These are phyloP conservation scores for Taenaris catops DNA, from an alignment of 2,888 invertebrate genomes.

Conservation along the genomic window DNA sequence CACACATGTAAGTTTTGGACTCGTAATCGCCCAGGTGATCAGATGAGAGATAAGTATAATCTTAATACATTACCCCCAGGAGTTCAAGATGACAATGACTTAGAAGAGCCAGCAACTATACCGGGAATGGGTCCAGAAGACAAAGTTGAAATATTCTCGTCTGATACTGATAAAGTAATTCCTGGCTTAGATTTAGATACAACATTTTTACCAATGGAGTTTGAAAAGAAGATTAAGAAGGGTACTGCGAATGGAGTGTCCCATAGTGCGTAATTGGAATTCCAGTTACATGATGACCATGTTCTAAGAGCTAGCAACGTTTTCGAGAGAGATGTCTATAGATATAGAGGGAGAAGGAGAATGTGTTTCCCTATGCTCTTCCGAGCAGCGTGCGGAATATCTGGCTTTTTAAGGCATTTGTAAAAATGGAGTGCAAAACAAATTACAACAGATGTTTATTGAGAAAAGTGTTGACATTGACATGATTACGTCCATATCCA, in stretches of 20 bases:
- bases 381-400: no score
- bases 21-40: conserved; percentile 97
- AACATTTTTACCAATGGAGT: conserved; percentile 81
- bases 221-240: conserved; percentile 88
- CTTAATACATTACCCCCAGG: conserved; percentile 94
- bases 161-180: conserved; percentile 83
- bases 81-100: conserved; percentile 71
- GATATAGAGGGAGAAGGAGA: no score
- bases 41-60: conserved; percentile 98
- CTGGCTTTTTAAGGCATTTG: no score
- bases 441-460: no score
- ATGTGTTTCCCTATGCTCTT: no score
- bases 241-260: no score
- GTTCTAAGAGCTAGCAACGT: background rate
- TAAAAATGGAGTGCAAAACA: no score
- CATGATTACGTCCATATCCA: no score
- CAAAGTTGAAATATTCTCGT: conserved; percentile 87
- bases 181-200: conserved; percentile 93
- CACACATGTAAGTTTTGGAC: conserved; percentile 99
- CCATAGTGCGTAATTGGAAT: conserved; percentile 85
- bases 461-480: no score
- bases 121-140: conserved; percentile 99
- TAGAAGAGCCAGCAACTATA: conserved; percentile 89
- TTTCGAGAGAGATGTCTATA: no score
- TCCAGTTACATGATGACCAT: background rate